Base-by-base conservation (phyloP, 2,888 invertebrate species). In the Nomada ferruginata region DNA sequence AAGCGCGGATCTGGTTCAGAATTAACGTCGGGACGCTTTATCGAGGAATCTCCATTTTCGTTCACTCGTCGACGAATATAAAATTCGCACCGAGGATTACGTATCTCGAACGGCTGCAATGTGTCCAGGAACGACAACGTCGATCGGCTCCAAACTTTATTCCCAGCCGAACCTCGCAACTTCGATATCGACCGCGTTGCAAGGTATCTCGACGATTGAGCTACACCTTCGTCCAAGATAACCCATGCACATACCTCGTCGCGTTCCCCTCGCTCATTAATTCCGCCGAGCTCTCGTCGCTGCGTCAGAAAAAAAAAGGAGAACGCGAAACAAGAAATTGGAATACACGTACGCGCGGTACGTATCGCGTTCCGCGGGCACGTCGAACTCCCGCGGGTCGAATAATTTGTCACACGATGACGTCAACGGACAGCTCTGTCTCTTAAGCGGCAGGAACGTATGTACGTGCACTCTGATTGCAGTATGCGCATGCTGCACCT, bases 361-460 rank as follows among this genome's bases (percentile, higher is more conserved):
- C 36, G 36, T 36, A 59, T 79, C 68, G 57, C 65, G 71, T 64
- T 69, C 52, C 57, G 15, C 70, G 63, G 73, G 80, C 84, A 76
- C 84, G 84, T 84, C 86, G 84, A 87, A 87, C 85, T 85, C 78
- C 55, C 66, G 85, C 70, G 75, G 52, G 73, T 86, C 86, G 87
- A 79, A 77, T 81, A 85, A 87, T 87, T 87, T 85, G 87, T 79
- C 76, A 71, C 70, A 10, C 44, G 85, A 75, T 87, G 86, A 87
- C 86, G 86, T 87, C 86, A 87, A 72, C 85, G 87, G 78, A 86
- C 83, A 85, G 78, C 79, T 81, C 75, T 76, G 86, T 79, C 84
- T 78, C 86, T 82, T 57, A 73, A 65, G 77, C 59, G 71, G 77
- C 64, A 55, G 76, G 77, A 59, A 73, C 52, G 74, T 74, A 84